phyloP scores from a whole-genome alignment of 1,140 invertebrate genomes.

The Formica selysi region DNA sequence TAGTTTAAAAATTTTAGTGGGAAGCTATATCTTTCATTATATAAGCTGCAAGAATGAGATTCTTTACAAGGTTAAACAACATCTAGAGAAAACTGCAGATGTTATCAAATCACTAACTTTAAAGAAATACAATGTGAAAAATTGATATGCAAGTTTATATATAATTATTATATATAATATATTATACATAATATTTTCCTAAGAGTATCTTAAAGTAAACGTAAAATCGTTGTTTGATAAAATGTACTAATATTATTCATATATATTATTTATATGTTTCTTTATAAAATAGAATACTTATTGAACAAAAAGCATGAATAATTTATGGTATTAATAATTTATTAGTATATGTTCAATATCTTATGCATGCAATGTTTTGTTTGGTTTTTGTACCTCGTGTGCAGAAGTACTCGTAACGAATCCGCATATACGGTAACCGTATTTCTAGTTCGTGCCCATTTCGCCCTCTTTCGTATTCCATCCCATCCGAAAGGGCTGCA shows the following conservation, averaged over 20 bases:
- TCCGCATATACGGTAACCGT: constrained; percentile 33
- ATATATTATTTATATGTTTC: neutral
- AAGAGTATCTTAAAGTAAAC: neutral
- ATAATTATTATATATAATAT: no score
- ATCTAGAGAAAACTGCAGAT: neutral
- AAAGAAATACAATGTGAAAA: neutral
- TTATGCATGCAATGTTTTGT: neutral
- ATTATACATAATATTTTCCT: neutral
- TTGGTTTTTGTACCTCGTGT: neutral
- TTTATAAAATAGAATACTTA: neutral
- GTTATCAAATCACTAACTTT: neutral
- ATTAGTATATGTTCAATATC: neutral
- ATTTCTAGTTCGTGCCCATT: constrained; percentile 60
- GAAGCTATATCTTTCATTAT: neutral
- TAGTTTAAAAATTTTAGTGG: neutral
- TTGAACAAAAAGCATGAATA: neutral
- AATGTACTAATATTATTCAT: neutral
- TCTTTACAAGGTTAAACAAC: neutral
- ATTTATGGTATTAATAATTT: no score
- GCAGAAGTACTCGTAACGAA: neutral
- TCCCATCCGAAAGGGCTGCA: constrained; percentile 71
- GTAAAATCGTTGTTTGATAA: neutral
- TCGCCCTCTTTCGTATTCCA: constrained; percentile 68
- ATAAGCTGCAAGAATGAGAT: neutral
- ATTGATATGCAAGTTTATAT: neutral